These are phyloP conservation scores for Lepidochrysops patricia DNA, from an alignment of 2,888 invertebrate species.

Conservation along the genomic window DNA sequence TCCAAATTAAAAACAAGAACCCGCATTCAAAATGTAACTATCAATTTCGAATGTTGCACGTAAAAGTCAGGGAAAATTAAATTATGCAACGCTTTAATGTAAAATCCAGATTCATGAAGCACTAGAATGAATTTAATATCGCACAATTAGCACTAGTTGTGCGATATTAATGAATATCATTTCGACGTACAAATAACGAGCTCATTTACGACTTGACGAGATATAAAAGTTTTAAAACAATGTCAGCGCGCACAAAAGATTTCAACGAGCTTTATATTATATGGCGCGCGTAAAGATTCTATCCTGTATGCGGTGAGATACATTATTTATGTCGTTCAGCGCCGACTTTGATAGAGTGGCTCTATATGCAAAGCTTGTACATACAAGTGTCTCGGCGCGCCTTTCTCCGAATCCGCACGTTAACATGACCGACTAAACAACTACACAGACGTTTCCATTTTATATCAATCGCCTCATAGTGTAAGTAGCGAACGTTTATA, in stretches of 20 bases:
- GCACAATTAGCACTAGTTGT: not conserved
- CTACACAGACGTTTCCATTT: slow-evolving; percentile 31
- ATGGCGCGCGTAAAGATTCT: slow-evolving; percentile 24
- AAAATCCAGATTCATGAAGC: not conserved
- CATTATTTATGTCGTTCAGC: slow-evolving; percentile 29
- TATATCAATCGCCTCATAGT: slow-evolving; percentile 31
- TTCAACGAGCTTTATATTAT: slow-evolving; percentile 44
- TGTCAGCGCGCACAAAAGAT: slow-evolving; percentile 42
- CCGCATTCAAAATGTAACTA: not conserved
- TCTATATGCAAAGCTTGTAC: slow-evolving; percentile 22
- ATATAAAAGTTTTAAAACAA: slow-evolving; percentile 4
- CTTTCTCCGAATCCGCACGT: slow-evolving; percentile 41
- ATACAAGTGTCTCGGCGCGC: slow-evolving; percentile 30
- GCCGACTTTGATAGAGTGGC: slow-evolving; percentile 21
- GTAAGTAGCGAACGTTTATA: slow-evolving; percentile 29
- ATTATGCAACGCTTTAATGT: not conserved
- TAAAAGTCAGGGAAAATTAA: not conserved
- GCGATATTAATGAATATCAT: slow-evolving; percentile 8
- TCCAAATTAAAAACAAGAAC: not conserved
- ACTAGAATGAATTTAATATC: not conserved
- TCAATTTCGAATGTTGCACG: not conserved
- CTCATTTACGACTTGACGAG: not conserved
- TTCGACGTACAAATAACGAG: not conserved
- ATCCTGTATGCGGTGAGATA: slow-evolving; percentile 17
- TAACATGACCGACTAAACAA: slow-evolving; percentile 39